Base-by-base conservation (phyloP, 2,113 vertebrate genomes). In the Erpornis zantholeuca region DNA sequence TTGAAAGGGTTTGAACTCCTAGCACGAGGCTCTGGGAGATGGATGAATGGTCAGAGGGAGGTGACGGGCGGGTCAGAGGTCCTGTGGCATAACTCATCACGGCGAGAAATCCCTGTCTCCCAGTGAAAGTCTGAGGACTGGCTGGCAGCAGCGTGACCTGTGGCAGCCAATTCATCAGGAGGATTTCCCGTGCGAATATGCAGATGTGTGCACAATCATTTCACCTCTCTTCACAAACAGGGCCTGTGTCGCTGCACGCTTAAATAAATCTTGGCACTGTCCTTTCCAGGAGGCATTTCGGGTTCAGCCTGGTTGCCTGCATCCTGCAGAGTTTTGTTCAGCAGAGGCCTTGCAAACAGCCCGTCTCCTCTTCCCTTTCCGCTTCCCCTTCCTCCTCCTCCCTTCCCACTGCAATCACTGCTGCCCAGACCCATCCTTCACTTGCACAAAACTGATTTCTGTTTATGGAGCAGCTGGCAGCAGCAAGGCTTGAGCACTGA, bases 381-480 rank as follows among this genome's bases (percentile, higher is more conserved):
- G 73, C 88, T 94, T 92, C 92, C 60, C 87, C 66, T 93, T 90
- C 94, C 84, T 89, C 82, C 92, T 92, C 90, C 95, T 94, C 79
- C 52, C 8, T 87, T 96, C 96, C 82, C 94, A 92, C 86, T 54
- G 49, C 94, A 95, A 91, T 95, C 96, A 35, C 97, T 93, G 96
- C 95, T 76, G 92, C 92, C 77, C 92, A 93, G 93, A 97, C 92
- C 96, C 89, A 95, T 96, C 90, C 95, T 93, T 97, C 88, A 72
- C 91, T 92, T 56, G 61, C 92, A 78, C 90, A 96, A 93, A 98
- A 96, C 94, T 68, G 97, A 95, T 96, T 97, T 97, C 96, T 97
- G 97, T 97, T 96, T 97, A 93, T 75, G 76, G 96, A 97, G 97
- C 94, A 87, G 92, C 96, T 97, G 97, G 94, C 92, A 82, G 97